Percentiles rank a stretch among this genome's conserved stretches.
phyloP scores from a whole-genome alignment of 2,113 vertebrate genomes.

The Phyllopteryx taeniolatus region DNA sequence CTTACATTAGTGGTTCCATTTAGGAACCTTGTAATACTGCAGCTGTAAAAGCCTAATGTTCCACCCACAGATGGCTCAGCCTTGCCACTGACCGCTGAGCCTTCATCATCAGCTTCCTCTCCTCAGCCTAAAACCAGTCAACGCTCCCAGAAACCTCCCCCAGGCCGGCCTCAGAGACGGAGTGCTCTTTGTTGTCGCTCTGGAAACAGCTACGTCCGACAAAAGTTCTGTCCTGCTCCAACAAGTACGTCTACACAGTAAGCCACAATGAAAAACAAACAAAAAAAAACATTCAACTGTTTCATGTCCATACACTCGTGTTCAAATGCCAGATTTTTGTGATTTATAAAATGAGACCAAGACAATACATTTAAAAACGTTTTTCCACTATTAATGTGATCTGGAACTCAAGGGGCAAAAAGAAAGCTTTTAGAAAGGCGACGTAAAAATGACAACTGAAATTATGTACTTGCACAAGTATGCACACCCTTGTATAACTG shows the following conservation, averaged over 20 bases:
- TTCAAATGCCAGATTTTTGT: no score
- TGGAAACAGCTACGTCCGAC: conserved; percentile 79
- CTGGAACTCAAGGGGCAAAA: no score
- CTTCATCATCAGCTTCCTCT: conserved; percentile 25
- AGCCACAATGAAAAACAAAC: not conserved
- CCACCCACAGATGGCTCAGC: conserved; percentile 70
- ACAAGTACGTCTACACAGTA: conserved; percentile 64
- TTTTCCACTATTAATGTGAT: no score
- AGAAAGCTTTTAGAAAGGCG: no score
- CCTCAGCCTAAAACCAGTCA: conserved; percentile 16
- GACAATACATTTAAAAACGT: no score
- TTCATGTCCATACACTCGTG: no score
- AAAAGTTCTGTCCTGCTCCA: conserved; percentile 79
- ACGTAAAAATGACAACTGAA: no score
- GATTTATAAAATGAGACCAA: no score
- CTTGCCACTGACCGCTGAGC: conserved; percentile 68
- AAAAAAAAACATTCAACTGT: no score
- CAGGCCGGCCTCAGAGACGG: conserved; percentile 70
- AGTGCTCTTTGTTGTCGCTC: conserved; percentile 78
- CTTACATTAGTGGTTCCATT: not conserved
- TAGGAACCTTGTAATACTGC: not conserved
- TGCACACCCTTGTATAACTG: no score
- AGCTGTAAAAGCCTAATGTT: not conserved
- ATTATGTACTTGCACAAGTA: no score
- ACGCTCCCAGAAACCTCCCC: conserved; percentile 7